phyloP scores from a whole-genome alignment of 2,888 invertebrate species.

The Zygothrica quintamaculata region DNA sequence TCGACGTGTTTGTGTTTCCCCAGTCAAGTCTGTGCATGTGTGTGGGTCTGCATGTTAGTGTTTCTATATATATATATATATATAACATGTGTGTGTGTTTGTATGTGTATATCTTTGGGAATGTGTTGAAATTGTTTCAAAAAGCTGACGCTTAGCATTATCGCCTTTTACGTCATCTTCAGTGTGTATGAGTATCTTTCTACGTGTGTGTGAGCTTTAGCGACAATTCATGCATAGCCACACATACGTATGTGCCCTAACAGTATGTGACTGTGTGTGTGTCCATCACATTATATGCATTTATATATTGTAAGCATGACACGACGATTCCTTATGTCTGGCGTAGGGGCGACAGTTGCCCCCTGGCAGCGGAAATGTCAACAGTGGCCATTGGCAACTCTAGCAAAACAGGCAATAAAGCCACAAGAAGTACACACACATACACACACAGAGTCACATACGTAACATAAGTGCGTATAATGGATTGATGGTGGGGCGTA shows the following conservation, averaged over 20 bases:
- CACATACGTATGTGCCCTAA: constrained; percentile 19
- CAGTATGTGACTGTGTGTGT: constrained; percentile 22
- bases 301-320: constrained; percentile 54
- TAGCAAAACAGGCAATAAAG: constrained; percentile 40
- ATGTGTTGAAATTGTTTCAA: constrained; percentile 70
- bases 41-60: constrained; percentile 1
- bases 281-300: constrained; percentile 63
- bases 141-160: constrained; percentile 72
- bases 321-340: constrained; percentile 12
- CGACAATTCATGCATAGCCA: constrained; percentile 38
- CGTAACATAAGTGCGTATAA: constrained; percentile 58
- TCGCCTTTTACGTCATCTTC: constrained; percentile 63
- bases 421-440: constrained; percentile 26
- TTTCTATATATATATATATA: too few species aligned
- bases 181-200: constrained; percentile 35
- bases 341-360: constrained; percentile 5
- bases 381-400: constrained; percentile 45
- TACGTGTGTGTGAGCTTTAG: constrained; percentile 22
- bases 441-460: not conserved
- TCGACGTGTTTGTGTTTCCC: constrained; percentile 51
- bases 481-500: constrained; percentile 36
- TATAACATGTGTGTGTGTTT: constrained; percentile 7
- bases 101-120: constrained; percentile 22
- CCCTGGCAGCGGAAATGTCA: constrained; percentile 59
- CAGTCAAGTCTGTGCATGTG: constrained; percentile 6